Evolutionary conservation across 2,113 vertebrate species (phyloP).

Genomic region (Chaetura pelagica): DNA sequence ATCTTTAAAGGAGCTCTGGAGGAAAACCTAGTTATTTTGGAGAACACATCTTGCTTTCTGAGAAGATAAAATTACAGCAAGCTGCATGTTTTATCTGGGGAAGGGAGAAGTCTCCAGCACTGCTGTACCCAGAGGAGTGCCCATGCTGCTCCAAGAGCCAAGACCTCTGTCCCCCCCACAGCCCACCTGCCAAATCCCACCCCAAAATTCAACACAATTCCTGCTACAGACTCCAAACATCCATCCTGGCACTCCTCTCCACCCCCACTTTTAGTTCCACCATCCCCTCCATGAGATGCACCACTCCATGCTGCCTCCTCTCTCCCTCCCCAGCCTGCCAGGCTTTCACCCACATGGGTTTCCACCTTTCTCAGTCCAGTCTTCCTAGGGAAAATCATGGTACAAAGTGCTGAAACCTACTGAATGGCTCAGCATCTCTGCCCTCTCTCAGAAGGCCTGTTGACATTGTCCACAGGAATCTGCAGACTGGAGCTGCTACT

Average conservation of each 20-base stretch:
- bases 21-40: not conserved
- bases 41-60: not conserved
- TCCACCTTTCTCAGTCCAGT: not conserved
- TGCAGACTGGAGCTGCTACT: not conserved
- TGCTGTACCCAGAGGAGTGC: not conserved
- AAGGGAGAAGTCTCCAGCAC: not conserved
- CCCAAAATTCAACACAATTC: not conserved
- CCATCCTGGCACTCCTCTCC: fast-evolving
- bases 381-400: not conserved
- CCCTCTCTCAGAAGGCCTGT: not conserved
- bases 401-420: not conserved
- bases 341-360: not conserved
- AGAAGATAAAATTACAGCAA: not conserved
- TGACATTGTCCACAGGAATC: not conserved
- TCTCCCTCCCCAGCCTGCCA: not conserved
- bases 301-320: not conserved
- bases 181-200: not conserved
- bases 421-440: not conserved
- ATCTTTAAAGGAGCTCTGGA: not conserved
- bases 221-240: not conserved
- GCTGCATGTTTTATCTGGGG: not conserved
- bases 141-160: not conserved
- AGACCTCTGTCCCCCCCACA: not conserved
- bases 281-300: not conserved
- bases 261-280: not conserved